Base-by-base conservation (phyloP, 2,888 invertebrate species). In the Drosophila demipolita region DNA sequence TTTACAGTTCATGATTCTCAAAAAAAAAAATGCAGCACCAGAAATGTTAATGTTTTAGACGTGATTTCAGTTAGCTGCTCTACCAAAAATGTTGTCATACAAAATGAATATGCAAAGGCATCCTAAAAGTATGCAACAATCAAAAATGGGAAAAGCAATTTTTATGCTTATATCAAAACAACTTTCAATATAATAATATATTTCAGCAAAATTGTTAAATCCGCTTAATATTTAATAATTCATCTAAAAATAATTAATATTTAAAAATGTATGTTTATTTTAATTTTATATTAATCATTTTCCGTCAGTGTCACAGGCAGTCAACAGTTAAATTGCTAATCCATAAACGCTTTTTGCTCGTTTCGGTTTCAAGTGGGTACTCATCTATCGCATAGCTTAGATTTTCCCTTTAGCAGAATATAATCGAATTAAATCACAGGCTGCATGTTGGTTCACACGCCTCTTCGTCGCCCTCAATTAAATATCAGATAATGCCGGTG, bases 391-490 rank as follows among this genome's bases (percentile, higher is more conserved):
- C 3, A 40, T 55, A 3, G n/a, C 48, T 33, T 20, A 29, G n/a
- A 17, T 1, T 15, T 23, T 45, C 8, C 55, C 40, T 54, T 20
- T 57, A 61, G 23, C 36, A 63, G 53, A 52, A 66, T 45, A 50
- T 26, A 42, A 63, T 63, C 35, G 35, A 66, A 54, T 78, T 57
- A 73, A 66, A 57, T 58, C 60, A 26, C 60, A 36, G 52, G 65
- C 50, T 65, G 63, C 38, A 26, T 26, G 65, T 36, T 65, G 50
- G 73, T 78, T 78, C 78, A 54, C 78, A 78, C 73, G 81, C 78
- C 73, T 29, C 32, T 38, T 38, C 20, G 20, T 55, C 76, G 50
- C 20, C 49, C 36, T n/a, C 29, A 67, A 72, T 74, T 55, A 48
- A 57, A 48, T 64, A 73, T 36, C 50, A 26, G 66, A 78, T 69